Percentiles rank a stretch among this genome's conserved stretches.
Conservation (phyloP, 2,113 vertebrate species). For the Motacilla tschutschensis region DNA sequence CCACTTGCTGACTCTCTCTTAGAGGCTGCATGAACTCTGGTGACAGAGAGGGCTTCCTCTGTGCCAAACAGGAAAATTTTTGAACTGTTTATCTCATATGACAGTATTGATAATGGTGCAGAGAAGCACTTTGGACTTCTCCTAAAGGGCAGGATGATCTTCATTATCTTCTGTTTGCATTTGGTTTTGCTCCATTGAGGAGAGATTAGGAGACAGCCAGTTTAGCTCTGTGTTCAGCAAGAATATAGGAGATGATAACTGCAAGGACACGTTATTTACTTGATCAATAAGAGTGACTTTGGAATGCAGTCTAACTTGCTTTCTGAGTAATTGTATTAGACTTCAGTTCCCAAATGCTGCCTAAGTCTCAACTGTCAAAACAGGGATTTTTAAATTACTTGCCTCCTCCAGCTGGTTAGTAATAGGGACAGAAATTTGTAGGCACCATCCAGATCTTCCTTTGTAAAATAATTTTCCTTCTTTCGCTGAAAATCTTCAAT, state of each 20-base stretch:
- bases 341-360: not conserved
- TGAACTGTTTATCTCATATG: not conserved
- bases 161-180: conserved; percentile 25
- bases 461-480: not conserved
- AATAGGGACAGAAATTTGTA: not conserved
- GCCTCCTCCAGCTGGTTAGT: not conserved
- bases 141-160: not conserved
- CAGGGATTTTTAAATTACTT: not conserved
- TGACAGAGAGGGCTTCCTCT: not conserved
- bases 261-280: not conserved
- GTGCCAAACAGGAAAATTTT: conserved; percentile 21
- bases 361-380: not conserved
- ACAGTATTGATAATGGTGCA: not conserved
- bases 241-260: not conserved
- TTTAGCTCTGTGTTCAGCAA: not conserved
- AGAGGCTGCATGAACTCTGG: not conserved
- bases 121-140: conserved; percentile 29
- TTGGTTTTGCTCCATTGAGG: not conserved
- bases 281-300: not conserved
- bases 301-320: not conserved
- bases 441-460: not conserved
- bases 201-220: not conserved
- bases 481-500: not conserved
- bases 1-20: not conserved
- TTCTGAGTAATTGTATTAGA: not conserved